phyloP scores from a whole-genome alignment of 2,888 invertebrate species.

The Drosophila monieri region DNA sequence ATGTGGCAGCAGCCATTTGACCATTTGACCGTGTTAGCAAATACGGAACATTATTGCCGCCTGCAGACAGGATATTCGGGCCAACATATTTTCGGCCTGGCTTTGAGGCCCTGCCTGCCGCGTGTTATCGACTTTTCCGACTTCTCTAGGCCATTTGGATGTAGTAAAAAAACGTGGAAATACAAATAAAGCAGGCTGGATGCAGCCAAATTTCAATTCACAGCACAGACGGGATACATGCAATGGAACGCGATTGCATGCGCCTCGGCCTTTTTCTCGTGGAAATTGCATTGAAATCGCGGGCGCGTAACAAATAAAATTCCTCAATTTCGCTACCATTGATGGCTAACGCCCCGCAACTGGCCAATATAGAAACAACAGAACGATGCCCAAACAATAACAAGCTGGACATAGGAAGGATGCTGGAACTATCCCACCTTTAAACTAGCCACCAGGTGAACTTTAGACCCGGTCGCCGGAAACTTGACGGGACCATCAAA shows the following conservation, averaged over 20 bases:
- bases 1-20: conserved; percentile 23
- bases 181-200: conserved; percentile 48
- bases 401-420: conserved; percentile 7
- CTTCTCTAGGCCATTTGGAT: conserved; percentile 2
- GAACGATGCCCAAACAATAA: neutral
- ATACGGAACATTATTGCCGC: conserved; percentile 60
- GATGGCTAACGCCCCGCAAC: conserved; percentile 46
- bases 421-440: conserved; percentile 31
- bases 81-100: conserved; percentile 55
- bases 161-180: conserved; percentile 28
- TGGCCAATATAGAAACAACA: conserved; percentile 24
- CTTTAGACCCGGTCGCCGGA: conserved; percentile 32
- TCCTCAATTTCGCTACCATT: conserved; percentile 54
- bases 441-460: conserved; percentile 39
- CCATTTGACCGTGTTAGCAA: conserved; percentile 40
- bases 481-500: conserved; percentile 65
- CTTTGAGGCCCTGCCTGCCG: neutral
- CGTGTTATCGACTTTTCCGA: conserved; percentile 7
- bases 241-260: conserved; percentile 33
- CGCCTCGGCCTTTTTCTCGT: conserved; percentile 15
- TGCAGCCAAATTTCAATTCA: conserved; percentile 56
- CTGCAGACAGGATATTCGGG: conserved; percentile 44
- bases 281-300: conserved; percentile 69
- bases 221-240: conserved; percentile 29
- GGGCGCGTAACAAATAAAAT: conserved; percentile 74